Percentiles rank a stretch among this genome's conserved stretches.
phyloP scores from a whole-genome alignment of 2,797 vertebrate species.

The Xenops minutus region DNA sequence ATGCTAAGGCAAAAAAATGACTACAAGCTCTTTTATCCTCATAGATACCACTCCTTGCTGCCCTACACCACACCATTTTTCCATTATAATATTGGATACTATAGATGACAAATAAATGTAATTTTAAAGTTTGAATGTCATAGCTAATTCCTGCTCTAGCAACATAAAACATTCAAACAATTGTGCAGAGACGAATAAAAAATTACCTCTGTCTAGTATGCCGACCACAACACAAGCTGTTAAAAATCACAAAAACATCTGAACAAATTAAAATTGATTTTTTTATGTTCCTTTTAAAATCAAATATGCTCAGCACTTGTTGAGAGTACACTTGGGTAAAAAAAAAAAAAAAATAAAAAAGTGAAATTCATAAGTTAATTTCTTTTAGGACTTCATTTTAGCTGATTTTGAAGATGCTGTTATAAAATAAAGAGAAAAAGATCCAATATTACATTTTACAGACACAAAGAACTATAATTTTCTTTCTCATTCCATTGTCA shows the following conservation, averaged over 20 bases:
- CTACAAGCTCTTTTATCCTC: background rate
- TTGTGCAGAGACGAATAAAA: background rate
- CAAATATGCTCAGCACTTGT: background rate
- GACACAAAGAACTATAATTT: background rate
- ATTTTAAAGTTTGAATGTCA: background rate
- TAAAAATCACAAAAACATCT: background rate
- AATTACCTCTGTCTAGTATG: background rate
- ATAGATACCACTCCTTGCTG: background rate
- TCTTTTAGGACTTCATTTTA: background rate
- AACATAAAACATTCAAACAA: background rate
- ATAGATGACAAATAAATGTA: background rate
- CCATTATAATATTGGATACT: background rate
- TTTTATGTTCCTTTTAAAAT: background rate
- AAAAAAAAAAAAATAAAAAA: background rate
- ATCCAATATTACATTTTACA: background rate
- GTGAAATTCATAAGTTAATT: background rate
- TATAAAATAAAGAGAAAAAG: background rate
- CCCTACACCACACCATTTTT: background rate
- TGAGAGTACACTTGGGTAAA: background rate
- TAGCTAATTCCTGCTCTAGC: background rate
- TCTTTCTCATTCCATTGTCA: background rate
- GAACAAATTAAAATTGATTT: slow-evolving; percentile 35
- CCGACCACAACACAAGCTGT: background rate
- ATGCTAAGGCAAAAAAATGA: background rate
- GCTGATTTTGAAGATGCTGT: background rate